A percentile compares a stretch with the other conserved stretches of the same genome.
Conservation (phyloP, 1,140 invertebrate genomes). For the Oryctes rhinoceros region DNA sequence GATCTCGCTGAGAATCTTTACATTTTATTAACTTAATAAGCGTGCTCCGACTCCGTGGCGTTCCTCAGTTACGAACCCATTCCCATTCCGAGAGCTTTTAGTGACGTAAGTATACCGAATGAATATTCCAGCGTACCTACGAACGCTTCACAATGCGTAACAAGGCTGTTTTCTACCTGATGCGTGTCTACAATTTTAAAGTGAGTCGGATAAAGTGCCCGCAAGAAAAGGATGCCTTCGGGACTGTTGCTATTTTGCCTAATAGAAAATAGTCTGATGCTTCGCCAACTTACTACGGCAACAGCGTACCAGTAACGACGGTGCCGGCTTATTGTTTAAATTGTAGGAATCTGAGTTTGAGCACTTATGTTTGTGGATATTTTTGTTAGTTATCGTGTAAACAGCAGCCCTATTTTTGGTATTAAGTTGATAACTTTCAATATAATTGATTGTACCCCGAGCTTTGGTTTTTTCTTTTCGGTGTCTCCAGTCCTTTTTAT, state of each 20-base stretch:
- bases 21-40: conserved; percentile 7
- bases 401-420: too few relatives aligned
- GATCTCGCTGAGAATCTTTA: background rate
- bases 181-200: conserved; percentile 13
- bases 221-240: background rate
- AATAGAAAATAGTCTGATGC: background rate
- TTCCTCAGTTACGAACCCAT: background rate
- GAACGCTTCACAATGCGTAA: background rate
- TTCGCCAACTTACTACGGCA: background rate
- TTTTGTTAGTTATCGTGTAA: too few relatives aligned
- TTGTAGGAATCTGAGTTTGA: background rate
- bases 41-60: background rate
- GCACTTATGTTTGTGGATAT: background rate
- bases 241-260: background rate
- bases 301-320: background rate
- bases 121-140: background rate
- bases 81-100: background rate
- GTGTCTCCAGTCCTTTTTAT: too few relatives aligned
- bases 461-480: too few relatives aligned
- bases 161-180: background rate
- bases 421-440: too few relatives aligned
- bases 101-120: background rate
- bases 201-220: background rate
- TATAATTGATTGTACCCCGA: too few relatives aligned
- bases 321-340: background rate